These are phyloP conservation scores for Rhineura floridana DNA, from an alignment of 2,113 vertebrate species.

Conservation along the genomic window DNA sequence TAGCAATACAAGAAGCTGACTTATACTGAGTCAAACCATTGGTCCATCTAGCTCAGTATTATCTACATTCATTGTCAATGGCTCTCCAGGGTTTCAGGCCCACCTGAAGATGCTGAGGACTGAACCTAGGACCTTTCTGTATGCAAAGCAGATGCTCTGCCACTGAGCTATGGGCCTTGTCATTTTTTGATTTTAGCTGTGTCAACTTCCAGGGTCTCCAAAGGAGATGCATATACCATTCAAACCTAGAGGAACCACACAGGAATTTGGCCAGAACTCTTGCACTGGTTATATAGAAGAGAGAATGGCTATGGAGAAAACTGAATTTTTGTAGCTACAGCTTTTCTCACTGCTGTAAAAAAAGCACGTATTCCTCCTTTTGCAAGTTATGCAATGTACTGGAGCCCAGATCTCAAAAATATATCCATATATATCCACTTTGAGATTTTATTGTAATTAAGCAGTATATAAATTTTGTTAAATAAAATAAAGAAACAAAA, in stretches of 20 bases:
- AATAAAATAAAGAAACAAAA: too few relatives aligned
- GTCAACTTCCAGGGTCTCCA: not conserved
- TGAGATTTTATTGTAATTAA: too few relatives aligned
- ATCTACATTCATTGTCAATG: too few relatives aligned
- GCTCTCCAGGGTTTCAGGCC: too few relatives aligned
- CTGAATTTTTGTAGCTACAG: not conserved
- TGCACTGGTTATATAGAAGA: not conserved
- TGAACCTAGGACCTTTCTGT: not conserved
- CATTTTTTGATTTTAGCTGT: not conserved
- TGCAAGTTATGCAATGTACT: not conserved
- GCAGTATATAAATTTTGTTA: too few relatives aligned
- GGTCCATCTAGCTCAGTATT: too few relatives aligned
- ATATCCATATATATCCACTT: too few relatives aligned
- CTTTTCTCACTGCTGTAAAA: not conserved
- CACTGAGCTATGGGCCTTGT: not conserved
- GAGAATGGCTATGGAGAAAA: not conserved
- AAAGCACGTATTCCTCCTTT: not conserved
- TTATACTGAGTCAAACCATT: too few relatives aligned
- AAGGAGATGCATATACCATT: not conserved
- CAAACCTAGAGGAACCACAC: not conserved
- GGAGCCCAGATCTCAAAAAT: not conserved
- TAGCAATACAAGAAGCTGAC: not conserved
- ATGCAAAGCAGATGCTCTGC: not conserved
- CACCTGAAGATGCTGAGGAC: not conserved
- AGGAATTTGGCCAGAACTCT: too few relatives aligned